Evolutionary conservation across 2,113 vertebrate species (phyloP), one percentile per base, ranked within the genome.

Genomic region (Callipepla californica): DNA sequence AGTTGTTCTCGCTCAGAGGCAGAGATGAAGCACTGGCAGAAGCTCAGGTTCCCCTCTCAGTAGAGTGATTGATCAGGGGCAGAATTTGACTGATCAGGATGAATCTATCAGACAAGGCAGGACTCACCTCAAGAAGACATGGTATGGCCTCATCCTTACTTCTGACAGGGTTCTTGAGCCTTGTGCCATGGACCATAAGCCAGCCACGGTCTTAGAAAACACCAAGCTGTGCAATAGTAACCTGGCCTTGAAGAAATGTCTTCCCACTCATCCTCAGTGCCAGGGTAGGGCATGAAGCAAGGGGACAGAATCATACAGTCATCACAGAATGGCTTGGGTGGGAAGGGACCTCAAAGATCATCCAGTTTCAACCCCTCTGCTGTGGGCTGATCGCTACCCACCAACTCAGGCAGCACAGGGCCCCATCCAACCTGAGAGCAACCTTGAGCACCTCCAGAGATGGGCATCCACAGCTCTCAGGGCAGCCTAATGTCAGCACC

Each of bases 11-110:
- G 22, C 34, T 26, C 32, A 5, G 44, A n/a, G 7, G n/a, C 21
- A 53, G 38, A 45, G 11, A 7, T 6, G 7, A 0, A 0, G 28
- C 7, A 13, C 13, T 58, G 34, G 25, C 66, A n/a, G 58, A 50
- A 72, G 42, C 42, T 70, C 44, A 28, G 16, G 40, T 2, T 57
- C 48, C 57, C 23, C 34, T 70, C 47, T 20, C 68, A 42, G n/a
- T n/a, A n/a, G 19, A n/a, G n/a, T 42, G n/a, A 15, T 2, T 4
- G 0, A 11, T 62, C 47, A 47, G 45, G n/a, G 55, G 13, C 19
- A 82, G 40, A 28, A 30, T 40, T 34, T n/a, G 10, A 20, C 12
- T 69, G 34, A 26, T 50, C 14, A 22, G 55, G 62, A 44, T 62
- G 34, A 69, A 67, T 34, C 38, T 61, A 61, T 11, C 55, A 11